These are phyloP conservation scores for Abramis brama DNA, from an alignment of 2,113 vertebrate species.

Conservation along the genomic window DNA sequence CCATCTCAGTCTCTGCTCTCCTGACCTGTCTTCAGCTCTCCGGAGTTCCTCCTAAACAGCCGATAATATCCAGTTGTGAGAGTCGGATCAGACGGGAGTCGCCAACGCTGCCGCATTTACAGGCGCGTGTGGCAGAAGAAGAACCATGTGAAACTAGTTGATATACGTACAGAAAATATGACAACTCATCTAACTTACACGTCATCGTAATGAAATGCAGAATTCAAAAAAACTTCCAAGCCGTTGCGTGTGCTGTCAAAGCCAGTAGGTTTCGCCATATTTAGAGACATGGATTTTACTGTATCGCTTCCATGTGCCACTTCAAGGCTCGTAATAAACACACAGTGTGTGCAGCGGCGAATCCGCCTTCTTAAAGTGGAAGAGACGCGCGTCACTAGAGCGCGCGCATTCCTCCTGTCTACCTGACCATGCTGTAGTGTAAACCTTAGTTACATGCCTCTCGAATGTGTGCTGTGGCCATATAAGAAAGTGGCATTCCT, in stretches of 20 bases:
- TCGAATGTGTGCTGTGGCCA: neutral
- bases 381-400: constrained; percentile 53
- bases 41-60: constrained; percentile 14
- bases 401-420: constrained; percentile 10
- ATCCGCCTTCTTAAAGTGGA: constrained; percentile 82
- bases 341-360: constrained; percentile 63
- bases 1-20: constrained; percentile 65
- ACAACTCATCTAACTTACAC: neutral
- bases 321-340: constrained; percentile 69
- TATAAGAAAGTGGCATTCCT: neutral
- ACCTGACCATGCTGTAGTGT: constrained; percentile 7
- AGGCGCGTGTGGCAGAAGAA: constrained; percentile 9
- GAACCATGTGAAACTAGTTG: constrained; percentile 32
- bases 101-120: constrained; percentile 50
- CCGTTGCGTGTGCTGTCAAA: neutral
- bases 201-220: neutral
- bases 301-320: constrained; percentile 75
- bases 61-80: constrained; percentile 16
- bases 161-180: neutral
- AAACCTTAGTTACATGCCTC: neutral
- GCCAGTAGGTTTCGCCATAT: constrained; percentile 53
- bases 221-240: constrained; percentile 21
- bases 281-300: constrained; percentile 40
- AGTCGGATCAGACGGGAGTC: constrained; percentile 38
- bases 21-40: neutral